Percentiles rank a stretch among this genome's conserved stretches.
phyloP scores from a whole-genome alignment of 2,888 invertebrate species.

The Ichneumon xanthorius region DNA sequence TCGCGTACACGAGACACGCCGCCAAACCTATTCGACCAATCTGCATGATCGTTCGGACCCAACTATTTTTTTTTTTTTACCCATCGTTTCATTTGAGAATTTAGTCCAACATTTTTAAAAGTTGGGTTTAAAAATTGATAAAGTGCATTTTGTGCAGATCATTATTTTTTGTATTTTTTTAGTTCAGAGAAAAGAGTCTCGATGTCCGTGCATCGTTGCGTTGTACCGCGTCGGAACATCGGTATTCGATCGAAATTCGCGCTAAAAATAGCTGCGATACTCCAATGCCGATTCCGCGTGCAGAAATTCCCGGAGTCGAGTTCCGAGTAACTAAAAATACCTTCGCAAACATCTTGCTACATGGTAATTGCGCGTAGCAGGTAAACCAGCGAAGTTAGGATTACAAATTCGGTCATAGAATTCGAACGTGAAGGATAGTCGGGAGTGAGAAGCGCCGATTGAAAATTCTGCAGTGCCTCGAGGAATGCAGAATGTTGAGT shows the following conservation, averaged over 20 bases:
- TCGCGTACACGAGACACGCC: not conserved
- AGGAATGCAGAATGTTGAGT: constrained; percentile 68
- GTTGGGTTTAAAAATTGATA: not conserved
- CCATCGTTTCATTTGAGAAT: no score
- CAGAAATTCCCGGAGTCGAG: not conserved
- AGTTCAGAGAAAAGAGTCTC: no score
- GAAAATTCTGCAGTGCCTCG: constrained; percentile 67
- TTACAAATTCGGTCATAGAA: constrained; percentile 29
- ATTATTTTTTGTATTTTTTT: not conserved
- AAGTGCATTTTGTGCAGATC: not conserved
- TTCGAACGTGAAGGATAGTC: constrained; percentile 24
- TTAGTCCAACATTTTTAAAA: no score
- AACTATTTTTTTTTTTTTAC: not conserved
- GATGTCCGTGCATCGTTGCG: not conserved
- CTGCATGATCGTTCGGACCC: not conserved
- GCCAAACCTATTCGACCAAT: constrained; percentile 1
- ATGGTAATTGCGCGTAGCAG: constrained; percentile 16
- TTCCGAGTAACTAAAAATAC: constrained; percentile 17
- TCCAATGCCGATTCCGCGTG: constrained; percentile 14
- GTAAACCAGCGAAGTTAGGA: constrained; percentile 42
- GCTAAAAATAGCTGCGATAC: not conserved
- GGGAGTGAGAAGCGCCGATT: constrained; percentile 57
- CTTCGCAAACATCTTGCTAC: constrained; percentile 8
- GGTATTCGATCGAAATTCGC: constrained; percentile 2
- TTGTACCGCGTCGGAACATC: not conserved